phyloP scores from a whole-genome alignment of 2,888 invertebrate species.

The Choristoneura rosaceana region DNA sequence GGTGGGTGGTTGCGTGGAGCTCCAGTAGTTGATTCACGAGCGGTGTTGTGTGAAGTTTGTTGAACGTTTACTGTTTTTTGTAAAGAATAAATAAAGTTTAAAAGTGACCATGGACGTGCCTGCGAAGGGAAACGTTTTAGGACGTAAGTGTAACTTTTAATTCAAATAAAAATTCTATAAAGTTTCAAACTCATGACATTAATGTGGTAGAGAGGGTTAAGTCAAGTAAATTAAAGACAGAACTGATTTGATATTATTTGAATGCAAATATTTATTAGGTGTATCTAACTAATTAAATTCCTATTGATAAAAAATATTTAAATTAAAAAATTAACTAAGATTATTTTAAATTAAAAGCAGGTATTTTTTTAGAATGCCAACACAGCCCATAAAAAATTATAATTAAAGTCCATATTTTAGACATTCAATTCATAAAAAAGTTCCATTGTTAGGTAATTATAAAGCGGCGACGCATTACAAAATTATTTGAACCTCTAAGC shows the following conservation, averaged over 20 bases:
- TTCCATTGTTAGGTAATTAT: neutral
- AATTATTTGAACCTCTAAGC: neutral
- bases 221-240: no score
- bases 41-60: slow-evolving; percentile 24
- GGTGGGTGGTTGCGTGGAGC: slow-evolving; percentile 43
- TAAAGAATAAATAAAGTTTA: slow-evolving; percentile 19
- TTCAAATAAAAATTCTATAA: neutral
- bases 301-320: no score
- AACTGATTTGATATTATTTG: no score
- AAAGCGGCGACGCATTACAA: neutral
- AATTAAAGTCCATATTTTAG: no score
- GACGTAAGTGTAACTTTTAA: slow-evolving; percentile 77
- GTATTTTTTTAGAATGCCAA: no score
- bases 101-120: slow-evolving; percentile 80
- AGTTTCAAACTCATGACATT: no score
- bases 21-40: slow-evolving; percentile 22
- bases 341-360: no score
- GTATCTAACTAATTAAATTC: no score
- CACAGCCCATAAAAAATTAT: no score
- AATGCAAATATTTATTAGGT: no score
- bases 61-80: neutral
- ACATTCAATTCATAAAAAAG: neutral
- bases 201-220: no score
- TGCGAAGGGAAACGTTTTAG: slow-evolving; percentile 84
- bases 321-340: no score